A percentile compares a stretch with the other conserved stretches of the same genome.
These are phyloP conservation scores for Eulithis prunata DNA, from an alignment of 2,888 invertebrate genomes.

Conservation along the genomic window DNA sequence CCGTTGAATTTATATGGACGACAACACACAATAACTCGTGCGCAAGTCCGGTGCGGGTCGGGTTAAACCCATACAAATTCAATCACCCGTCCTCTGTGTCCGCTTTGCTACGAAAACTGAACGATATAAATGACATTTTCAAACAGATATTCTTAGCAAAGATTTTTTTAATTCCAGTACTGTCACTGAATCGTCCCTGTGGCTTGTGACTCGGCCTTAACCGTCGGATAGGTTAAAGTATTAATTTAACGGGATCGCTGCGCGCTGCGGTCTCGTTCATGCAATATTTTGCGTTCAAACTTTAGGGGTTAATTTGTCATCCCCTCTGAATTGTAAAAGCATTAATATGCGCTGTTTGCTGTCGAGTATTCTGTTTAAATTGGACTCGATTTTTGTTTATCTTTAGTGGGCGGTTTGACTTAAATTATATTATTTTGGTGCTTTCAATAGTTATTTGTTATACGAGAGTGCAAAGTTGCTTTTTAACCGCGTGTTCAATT, in stretches of 20 bases:
- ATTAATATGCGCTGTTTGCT: constrained; percentile 13
- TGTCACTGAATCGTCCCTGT: constrained; percentile 21
- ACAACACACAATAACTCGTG: too few species aligned
- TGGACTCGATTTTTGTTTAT: constrained; percentile 17
- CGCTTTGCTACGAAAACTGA: too few species aligned
- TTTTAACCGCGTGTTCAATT: too few species aligned
- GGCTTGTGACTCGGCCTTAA: constrained; percentile 18
- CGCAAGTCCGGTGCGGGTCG: too few species aligned
- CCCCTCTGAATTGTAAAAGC: constrained; percentile 18
- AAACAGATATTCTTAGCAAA: too few species aligned
- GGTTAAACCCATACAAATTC: too few species aligned
- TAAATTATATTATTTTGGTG: neutral
- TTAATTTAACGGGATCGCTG: constrained; percentile 48
- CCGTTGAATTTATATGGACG: too few species aligned
- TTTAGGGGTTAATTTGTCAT: constrained; percentile 35
- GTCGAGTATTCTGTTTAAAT: constrained; percentile 12
- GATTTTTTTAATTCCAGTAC: neutral
- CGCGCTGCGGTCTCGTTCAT: constrained; percentile 34
- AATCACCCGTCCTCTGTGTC: too few species aligned
- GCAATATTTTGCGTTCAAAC: constrained; percentile 34
- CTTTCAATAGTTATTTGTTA: too few species aligned
- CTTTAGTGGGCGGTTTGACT: neutral
- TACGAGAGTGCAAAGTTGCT: too few species aligned
- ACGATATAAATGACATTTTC: too few species aligned
- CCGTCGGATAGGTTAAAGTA: constrained; percentile 42